Conservation (phyloP, 2,888 invertebrate species). For the Iselma pallidipennis region DNA sequence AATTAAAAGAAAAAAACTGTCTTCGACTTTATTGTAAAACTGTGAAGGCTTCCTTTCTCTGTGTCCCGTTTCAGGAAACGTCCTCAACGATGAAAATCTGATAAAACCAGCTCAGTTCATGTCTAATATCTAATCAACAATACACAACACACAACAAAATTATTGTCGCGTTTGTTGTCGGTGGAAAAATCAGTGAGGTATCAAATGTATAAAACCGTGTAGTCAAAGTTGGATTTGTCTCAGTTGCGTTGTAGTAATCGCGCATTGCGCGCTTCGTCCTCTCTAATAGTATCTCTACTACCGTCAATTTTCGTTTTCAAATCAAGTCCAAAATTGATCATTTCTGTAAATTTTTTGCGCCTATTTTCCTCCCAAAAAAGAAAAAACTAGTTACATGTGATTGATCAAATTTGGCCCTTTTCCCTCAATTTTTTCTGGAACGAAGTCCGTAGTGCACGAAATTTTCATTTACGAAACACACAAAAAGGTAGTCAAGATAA, state of each 20-base stretch:
- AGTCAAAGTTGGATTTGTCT: neutral
- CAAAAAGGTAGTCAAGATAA: neutral
- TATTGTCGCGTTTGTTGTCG: neutral
- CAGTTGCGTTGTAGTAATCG: constrained; percentile 1
- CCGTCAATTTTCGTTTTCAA: no score
- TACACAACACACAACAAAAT: neutral
- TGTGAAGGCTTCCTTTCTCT: neutral
- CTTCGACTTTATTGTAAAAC: no score
- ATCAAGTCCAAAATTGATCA: no score
- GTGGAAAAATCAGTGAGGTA: neutral
- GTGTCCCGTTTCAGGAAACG: neutral
- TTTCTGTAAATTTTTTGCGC: neutral
- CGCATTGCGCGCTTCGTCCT: constrained; percentile 1
- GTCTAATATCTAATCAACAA: neutral
- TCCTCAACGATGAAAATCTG: constrained; percentile 1
- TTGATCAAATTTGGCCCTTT: neutral
- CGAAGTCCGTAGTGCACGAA: neutral
- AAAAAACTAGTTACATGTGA: neutral
- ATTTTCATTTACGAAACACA: neutral
- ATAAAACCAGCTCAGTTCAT: neutral
- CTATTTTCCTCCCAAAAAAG: neutral
- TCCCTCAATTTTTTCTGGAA: neutral
- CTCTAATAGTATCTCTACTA: no score
- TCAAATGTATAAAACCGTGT: constrained; percentile 1
- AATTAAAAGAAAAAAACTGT: no score